Base-by-base conservation (phyloP, 1,140 invertebrate species). In the Drosophila triauraria region DNA sequence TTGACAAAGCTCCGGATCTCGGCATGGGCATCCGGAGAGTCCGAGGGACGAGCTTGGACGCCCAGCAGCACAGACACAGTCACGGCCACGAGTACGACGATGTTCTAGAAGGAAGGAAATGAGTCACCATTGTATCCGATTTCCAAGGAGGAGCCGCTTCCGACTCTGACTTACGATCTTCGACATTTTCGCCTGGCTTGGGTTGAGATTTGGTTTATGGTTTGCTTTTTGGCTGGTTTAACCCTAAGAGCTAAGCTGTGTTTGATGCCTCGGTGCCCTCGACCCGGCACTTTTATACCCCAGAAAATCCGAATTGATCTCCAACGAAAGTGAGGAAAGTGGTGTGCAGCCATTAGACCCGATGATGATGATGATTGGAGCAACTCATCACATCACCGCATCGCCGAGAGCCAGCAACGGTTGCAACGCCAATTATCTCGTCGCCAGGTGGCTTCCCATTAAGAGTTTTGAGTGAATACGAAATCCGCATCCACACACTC, bases 161-260 rank as follows among this genome's bases (percentile, higher is more conserved):
- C 20, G 5, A 0, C 44, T 57, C 27, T 48, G 25, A 91, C 85
- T 90, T 90, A 90, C 85, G 53, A 82, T 60, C 57, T 76, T 90
- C 54, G 69, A 90, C 85, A 90, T 90, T 91, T 78, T 90, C 58
- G 82, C 85, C 86, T 54, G 53, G 78, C 75, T 90, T 90, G 47
- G 70, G 60, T 48, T 87, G 61, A 57, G 51, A 75, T 72, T 59
- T 62, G 47, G 50, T 42, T 75, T 40, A 48, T 68, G 48, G 63
- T 69, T 70, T 69, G 20, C 51, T 62, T 76, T 63, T 30, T 57
- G 53, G 70, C 50, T 81, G 78, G 77, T 75, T 71, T 75, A 80
- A 77, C 74, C 80, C 78, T 79, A 82, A 90, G 75, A 85, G 85
- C 85, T 82, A 64, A 82, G 53, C 58, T 85, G 57, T 85, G 70